Evolutionary conservation across 2,113 vertebrate genomes (phyloP).

Genomic region (Hippocampus mohnikei): DNA sequence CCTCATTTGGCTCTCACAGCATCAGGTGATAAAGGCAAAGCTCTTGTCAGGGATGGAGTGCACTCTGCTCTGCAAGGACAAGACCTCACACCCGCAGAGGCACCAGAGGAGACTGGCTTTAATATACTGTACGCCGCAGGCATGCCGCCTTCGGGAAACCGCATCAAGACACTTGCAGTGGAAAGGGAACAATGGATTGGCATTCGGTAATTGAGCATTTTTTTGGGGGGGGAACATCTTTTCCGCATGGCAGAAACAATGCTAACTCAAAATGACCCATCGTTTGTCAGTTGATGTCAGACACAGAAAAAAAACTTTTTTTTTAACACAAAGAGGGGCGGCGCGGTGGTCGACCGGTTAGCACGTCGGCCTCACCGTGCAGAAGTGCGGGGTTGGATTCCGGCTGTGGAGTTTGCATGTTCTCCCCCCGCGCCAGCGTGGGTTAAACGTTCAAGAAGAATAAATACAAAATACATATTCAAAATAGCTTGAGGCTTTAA

Average conservation of each 20-base stretch:
- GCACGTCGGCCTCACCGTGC: too few species aligned
- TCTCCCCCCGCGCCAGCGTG: too few species aligned
- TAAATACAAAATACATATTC: too few species aligned
- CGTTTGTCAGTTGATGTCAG: too few species aligned
- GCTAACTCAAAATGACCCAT: too few species aligned
- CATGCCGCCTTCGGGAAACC: constrained; percentile 16
- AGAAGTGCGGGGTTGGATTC: too few species aligned
- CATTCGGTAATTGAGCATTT: not conserved
- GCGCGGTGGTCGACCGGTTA: too few species aligned
- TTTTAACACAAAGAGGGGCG: too few species aligned
- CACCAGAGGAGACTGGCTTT: constrained; percentile 45
- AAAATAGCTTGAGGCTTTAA: too few species aligned
- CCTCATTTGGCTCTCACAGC: constrained; percentile 65
- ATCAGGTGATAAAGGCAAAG: constrained; percentile 69
- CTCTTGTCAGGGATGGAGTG: constrained; percentile 64
- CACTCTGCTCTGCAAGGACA: constrained; percentile 65
- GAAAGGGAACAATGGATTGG: not conserved
- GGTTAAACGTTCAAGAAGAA: too few species aligned
- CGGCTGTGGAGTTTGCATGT: too few species aligned
- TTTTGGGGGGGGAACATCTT: not conserved
- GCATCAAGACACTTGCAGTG: constrained; percentile 6
- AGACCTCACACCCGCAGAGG: constrained; percentile 61
- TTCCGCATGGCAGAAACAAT: not conserved
- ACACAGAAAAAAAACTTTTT: too few species aligned
- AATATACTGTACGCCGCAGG: constrained; percentile 52